Evolutionary conservation across 2,113 vertebrate genomes (phyloP).

Genomic region (Grallaria varia): DNA sequence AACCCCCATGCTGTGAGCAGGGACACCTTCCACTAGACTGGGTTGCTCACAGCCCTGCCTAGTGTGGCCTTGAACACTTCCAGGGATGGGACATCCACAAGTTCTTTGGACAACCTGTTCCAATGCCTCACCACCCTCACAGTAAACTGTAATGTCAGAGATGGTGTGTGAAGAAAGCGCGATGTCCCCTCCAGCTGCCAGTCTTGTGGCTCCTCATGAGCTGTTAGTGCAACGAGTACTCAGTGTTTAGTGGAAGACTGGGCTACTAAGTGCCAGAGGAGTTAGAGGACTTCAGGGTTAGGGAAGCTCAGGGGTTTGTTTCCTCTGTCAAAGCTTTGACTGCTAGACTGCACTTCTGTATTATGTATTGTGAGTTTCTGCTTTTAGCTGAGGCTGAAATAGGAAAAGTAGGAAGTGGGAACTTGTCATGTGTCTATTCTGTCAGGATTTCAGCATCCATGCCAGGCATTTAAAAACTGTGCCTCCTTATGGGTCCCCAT

Average conservation of each 20-base stretch:
- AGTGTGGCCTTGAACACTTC: not conserved
- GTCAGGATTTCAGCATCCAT: not conserved
- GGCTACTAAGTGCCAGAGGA: not conserved
- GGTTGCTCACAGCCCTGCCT: not conserved
- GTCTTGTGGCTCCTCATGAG: not conserved
- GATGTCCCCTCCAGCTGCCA: not conserved
- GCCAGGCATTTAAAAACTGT: not conserved
- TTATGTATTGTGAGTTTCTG: not conserved
- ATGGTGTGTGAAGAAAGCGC: not conserved
- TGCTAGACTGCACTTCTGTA: not conserved
- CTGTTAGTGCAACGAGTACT: not conserved
- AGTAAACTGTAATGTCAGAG: not conserved
- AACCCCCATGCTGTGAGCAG: not conserved
- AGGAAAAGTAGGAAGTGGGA: not conserved
- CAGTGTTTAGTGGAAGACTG: not conserved
- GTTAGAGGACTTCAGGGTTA: not conserved
- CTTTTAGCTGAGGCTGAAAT: not conserved
- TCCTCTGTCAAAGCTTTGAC: not conserved
- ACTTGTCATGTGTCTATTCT: not conserved
- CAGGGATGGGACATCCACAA: not conserved
- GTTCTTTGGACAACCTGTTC: not conserved
- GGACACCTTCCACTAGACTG: not conserved
- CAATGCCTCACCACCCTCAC: not conserved
- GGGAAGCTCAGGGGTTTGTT: not conserved
- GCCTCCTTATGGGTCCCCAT: not conserved